Conservation (phyloP, 2,888 invertebrate genomes). For the Tubulanus polymorphus region DNA sequence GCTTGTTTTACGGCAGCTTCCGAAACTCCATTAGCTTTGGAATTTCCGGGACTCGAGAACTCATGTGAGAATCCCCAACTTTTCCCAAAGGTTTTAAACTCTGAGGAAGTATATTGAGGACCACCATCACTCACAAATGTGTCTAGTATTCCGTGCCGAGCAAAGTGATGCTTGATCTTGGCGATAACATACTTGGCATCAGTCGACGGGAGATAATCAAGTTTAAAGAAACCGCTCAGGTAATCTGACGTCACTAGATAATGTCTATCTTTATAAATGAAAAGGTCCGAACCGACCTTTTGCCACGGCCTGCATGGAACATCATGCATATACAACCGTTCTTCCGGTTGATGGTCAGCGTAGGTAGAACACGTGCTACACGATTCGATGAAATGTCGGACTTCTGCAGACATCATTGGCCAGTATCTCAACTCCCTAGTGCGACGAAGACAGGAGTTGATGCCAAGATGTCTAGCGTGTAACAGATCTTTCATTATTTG, state of each 20-base stretch:
- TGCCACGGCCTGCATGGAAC: slow-evolving; percentile 21
- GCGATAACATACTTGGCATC: slow-evolving; percentile 14
- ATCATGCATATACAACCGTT: slow-evolving; percentile 16
- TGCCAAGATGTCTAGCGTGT: slow-evolving; percentile 6
- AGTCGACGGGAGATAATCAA: slow-evolving; percentile 18
- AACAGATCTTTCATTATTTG: slow-evolving; percentile 2
- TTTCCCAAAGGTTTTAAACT: slow-evolving; percentile 7
- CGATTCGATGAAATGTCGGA: slow-evolving; percentile 16
- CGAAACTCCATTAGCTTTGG: slow-evolving; percentile 5
- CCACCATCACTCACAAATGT: not conserved
- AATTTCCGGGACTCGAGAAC: not conserved
- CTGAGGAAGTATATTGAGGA: slow-evolving; percentile 12
- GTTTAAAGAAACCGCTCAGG: slow-evolving; percentile 19
- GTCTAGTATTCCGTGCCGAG: slow-evolving; percentile 17
- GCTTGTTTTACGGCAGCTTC: slow-evolving; percentile 4
- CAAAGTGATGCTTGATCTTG: slow-evolving; percentile 20
- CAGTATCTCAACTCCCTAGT: slow-evolving; percentile 15
- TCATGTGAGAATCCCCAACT: not conserved
- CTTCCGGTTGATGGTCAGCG: slow-evolving; percentile 9
- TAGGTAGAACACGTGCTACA: slow-evolving; percentile 17
- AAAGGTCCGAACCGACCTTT: slow-evolving; percentile 24
- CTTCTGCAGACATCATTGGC: slow-evolving; percentile 20
- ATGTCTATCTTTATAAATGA: slow-evolving; percentile 14
- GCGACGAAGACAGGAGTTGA: slow-evolving; percentile 5
- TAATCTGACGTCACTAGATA: slow-evolving; percentile 24